Evolutionary conservation across 1,140 invertebrate genomes (phyloP).

Genomic region (Epicauta chinensis): DNA sequence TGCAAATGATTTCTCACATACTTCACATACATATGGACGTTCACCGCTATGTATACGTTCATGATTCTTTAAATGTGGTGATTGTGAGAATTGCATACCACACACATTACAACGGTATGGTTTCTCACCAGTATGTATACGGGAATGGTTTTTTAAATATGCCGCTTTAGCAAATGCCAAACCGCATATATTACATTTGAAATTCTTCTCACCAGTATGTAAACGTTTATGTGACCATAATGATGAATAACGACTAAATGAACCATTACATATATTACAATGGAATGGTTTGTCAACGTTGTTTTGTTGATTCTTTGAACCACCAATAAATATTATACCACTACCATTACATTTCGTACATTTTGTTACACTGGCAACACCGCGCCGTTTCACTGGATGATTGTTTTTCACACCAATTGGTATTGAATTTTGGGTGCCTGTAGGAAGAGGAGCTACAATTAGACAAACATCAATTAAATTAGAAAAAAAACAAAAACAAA

Average conservation of each 20-base stretch:
- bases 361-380: conserved; percentile 73
- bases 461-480: too few relatives aligned
- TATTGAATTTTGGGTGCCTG: conserved; percentile 46
- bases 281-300: conserved; percentile 75
- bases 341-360: conserved; percentile 83
- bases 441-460: conserved; percentile 16
- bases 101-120: conserved; percentile 83
- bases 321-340: conserved; percentile 75
- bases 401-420: conserved; percentile 45
- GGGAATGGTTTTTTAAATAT: conserved; percentile 85
- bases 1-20: conserved; percentile 85
- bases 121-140: conserved; percentile 74
- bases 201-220: conserved; percentile 82
- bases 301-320: conserved; percentile 46
- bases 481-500: too few relatives aligned
- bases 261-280: conserved; percentile 77
- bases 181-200: conserved; percentile 88
- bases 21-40: conserved; percentile 78
- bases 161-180: conserved; percentile 88
- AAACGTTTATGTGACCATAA: conserved; percentile 80
- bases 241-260: conserved; percentile 76
- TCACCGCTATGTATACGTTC: conserved; percentile 87
- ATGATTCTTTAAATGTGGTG: conserved; percentile 87
- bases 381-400: conserved; percentile 76
- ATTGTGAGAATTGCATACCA: conserved; percentile 83